These are phyloP conservation scores for Hippocampus abdominalis DNA, from an alignment of 2,113 vertebrate genomes.

Conservation along the genomic window DNA sequence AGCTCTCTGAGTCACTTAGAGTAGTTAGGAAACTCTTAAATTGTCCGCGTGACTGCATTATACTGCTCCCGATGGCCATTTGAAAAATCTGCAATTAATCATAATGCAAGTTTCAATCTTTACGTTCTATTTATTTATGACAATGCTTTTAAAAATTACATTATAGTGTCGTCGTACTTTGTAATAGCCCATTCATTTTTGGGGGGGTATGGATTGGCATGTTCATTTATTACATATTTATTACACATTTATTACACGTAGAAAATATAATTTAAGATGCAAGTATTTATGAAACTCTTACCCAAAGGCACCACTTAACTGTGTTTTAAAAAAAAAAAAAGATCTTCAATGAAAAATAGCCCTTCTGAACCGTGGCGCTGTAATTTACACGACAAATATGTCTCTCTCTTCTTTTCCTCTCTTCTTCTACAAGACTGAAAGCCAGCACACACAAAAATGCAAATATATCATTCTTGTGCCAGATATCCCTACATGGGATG, in stretches of 20 bases:
- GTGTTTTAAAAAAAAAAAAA: too few species aligned
- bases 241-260: neutral
- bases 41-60: neutral
- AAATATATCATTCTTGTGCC: constrained; percentile 29
- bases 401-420: neutral
- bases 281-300: neutral
- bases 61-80: neutral
- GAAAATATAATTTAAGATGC: neutral
- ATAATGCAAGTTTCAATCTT: neutral
- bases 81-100: neutral
- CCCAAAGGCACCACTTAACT: neutral
- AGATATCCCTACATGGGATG: constrained; percentile 11
- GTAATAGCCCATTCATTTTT: too few species aligned
- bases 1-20: neutral
- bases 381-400: constrained; percentile 1
- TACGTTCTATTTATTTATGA: neutral
- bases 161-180: neutral
- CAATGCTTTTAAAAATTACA: neutral
- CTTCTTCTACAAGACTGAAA: neutral
- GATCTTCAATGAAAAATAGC: neutral
- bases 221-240: neutral
- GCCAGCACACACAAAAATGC: neutral
- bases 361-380: constrained; percentile 5
- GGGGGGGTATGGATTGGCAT: neutral
- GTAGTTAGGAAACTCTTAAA: too few species aligned